Evolutionary conservation across 1,140 invertebrate genomes (phyloP).

Genomic region (Drosophila orosa): DNA sequence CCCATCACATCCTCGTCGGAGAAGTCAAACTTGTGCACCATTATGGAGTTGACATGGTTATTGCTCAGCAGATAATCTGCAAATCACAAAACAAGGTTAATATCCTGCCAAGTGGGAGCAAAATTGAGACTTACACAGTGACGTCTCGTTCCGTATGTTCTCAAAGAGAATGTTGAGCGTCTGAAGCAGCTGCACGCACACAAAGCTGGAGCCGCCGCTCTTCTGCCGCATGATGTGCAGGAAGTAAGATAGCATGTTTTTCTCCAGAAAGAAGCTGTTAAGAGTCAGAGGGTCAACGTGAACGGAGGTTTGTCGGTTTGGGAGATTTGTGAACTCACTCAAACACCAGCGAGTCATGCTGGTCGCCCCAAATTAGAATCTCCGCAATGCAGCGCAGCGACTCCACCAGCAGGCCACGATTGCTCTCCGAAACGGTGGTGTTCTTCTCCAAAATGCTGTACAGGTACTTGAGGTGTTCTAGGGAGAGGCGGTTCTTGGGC

Average conservation of each 20-base stretch:
- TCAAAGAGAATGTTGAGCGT: constrained; percentile 99
- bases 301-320: neutral
- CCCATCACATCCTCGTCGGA: constrained; percentile 99
- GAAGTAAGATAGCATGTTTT: constrained; percentile 99
- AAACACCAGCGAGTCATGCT: constrained; percentile 99
- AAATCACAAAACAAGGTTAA: constrained; percentile 77
- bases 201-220: constrained; percentile 95
- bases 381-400: constrained; percentile 98
- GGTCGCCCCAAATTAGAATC: constrained; percentile 99
- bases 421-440: constrained; percentile 97
- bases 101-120: neutral
- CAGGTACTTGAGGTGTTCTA: constrained; percentile 98
- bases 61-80: constrained; percentile 99
- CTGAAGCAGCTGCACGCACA: constrained; percentile 98
- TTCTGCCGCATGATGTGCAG: constrained; percentile 98
- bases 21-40: constrained; percentile 99
- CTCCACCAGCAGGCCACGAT: constrained; percentile 97
- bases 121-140: constrained; percentile 92
- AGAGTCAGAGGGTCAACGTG: constrained; percentile 8
- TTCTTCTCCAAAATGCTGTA: constrained; percentile 98
- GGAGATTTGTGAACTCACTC: constrained; percentile 90
- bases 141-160: constrained; percentile 99
- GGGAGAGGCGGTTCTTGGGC: constrained; percentile 97
- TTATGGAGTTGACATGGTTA: constrained; percentile 99
- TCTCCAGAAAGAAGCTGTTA: constrained; percentile 98